Percentiles rank a stretch among this genome's conserved stretches.
Conservation (phyloP, 2,888 invertebrate genomes). For the Apomyelois bistriatella region DNA sequence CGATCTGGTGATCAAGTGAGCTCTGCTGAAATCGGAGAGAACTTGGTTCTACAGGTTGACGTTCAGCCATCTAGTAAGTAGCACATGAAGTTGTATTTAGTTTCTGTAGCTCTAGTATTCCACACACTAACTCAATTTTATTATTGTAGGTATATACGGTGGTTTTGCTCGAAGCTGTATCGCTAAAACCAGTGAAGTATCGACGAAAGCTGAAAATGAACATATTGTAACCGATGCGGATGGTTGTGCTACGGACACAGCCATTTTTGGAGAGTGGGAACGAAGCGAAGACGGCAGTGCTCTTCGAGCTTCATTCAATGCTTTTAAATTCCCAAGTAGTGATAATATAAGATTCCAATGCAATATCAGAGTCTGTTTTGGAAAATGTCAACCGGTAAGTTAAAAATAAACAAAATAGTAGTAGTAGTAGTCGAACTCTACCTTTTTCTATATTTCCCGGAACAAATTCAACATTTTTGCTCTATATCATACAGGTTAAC, state of each 20-base stretch:
- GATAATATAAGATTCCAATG: conserved; percentile 97
- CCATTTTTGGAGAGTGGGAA: conserved; percentile 96
- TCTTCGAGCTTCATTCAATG: conserved; percentile 93
- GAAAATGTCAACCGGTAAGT: conserved; percentile 94
- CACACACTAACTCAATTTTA: background rate
- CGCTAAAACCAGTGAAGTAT: conserved; percentile 93
- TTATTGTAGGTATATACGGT: conserved; percentile 88
- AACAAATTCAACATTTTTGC: no score
- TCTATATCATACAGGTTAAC: conserved; percentile 82
- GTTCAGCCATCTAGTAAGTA: conserved; percentile 86
- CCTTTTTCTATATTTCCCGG: no score
- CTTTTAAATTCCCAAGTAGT: conserved; percentile 96
- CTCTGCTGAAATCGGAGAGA: conserved; percentile 95
- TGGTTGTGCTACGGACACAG: conserved; percentile 95
- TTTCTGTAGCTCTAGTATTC: background rate
- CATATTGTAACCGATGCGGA: conserved; percentile 96
- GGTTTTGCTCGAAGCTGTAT: conserved; percentile 96
- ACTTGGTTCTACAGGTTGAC: conserved; percentile 91
- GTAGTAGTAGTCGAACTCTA: background rate
- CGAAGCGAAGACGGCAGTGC: conserved; percentile 92
- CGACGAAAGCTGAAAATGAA: conserved; percentile 89
- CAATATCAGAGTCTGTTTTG: conserved; percentile 96
- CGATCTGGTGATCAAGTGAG: conserved; percentile 92
- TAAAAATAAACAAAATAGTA: background rate
- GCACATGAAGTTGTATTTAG: background rate